Percentiles rank a stretch among this genome's conserved stretches.
These are phyloP conservation scores for Diplodus puntazzo DNA, from an alignment of 2,797 vertebrate genomes.

Conservation along the genomic window DNA sequence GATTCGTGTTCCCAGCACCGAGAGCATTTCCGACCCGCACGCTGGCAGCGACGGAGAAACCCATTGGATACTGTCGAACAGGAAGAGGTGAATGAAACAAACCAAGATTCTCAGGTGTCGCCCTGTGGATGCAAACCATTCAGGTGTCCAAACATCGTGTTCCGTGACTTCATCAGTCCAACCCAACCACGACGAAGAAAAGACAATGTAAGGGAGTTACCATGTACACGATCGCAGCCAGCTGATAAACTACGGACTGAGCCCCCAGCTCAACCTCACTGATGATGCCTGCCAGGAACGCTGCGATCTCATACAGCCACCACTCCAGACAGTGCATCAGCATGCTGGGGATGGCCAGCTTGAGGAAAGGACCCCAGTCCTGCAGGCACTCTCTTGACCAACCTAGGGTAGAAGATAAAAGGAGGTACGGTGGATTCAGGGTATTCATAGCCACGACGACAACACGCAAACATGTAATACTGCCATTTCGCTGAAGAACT, in stretches of 20 bases:
- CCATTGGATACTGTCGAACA: constrained; percentile 85
- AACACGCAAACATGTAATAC: neutral
- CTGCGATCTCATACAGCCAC: constrained; percentile 94
- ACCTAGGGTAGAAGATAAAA: constrained; percentile 75
- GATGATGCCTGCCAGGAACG: constrained; percentile 90
- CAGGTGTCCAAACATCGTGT: neutral
- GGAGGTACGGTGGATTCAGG: neutral
- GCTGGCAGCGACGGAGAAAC: constrained; percentile 87
- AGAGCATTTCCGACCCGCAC: constrained; percentile 92
- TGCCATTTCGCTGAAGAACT: neutral
- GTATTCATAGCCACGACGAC: neutral
- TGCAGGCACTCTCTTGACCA: constrained; percentile 91
- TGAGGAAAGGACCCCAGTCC: constrained; percentile 90
- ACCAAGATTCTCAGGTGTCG: neutral
- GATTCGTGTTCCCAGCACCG: constrained; percentile 87
- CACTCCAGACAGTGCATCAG: constrained; percentile 94
- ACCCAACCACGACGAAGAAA: neutral
- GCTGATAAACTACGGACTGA: constrained; percentile 88
- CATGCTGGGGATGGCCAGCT: constrained; percentile 92
- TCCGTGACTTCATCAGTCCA: neutral
- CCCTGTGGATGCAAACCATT: neutral
- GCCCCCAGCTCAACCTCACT: constrained; percentile 89
- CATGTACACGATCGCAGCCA: constrained; percentile 85
- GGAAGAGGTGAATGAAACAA: neutral
- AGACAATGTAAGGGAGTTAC: constrained; percentile 76